Base-by-base conservation (phyloP, 2,797 vertebrate species). In the Scarus forsteni region DNA sequence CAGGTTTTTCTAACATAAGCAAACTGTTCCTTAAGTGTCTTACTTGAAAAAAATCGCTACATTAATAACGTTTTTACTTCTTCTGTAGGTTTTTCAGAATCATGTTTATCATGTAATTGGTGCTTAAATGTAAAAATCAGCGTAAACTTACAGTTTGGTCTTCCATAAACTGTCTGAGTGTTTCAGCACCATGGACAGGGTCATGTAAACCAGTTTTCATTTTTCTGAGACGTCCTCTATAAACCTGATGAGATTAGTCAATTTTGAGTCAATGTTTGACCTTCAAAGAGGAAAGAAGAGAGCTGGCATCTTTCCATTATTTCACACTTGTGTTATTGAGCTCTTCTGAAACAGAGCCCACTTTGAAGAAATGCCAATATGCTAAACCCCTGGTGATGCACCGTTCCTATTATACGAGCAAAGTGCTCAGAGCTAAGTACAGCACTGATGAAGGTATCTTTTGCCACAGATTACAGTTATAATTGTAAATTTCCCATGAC, bases 171-270 rank as follows among this genome's bases (percentile, higher is more conserved):
- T n/a, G n/a, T n/a, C n/a, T 27, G 16, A 18, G 51, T 55, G 42
- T 70, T 87, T 86, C 84, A 90, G 85, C 72, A 89, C 85, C 86
- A 79, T 15, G 86, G 86, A 90, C 76, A 90, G 85, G 72, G 80
- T 58, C 61, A 16, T 1, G 15, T 19, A 45, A 35, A 42, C 10
- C 35, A 34, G 35, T 54, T 63, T 67, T 62, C 34, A 63, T 66
- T 60, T 44, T 27, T 27, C 48, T 50, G 3, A 11, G 6, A 8
- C 8, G 45, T 59, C 57, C 56, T 66, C 13, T 43, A 43, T 5
- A 7, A 39, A 11, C 2, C 60, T 2, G 7, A 14, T 38, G 2
- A 60, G 7, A 44, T 34, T 7, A 49, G 16, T 54, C 13, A 36
- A 11, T 52, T n/a, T 59, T 55, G n/a, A 40, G 38, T 7, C 38